phyloP scores from a whole-genome alignment of 2,888 invertebrate species.

The Rhamnusium bicolor region DNA sequence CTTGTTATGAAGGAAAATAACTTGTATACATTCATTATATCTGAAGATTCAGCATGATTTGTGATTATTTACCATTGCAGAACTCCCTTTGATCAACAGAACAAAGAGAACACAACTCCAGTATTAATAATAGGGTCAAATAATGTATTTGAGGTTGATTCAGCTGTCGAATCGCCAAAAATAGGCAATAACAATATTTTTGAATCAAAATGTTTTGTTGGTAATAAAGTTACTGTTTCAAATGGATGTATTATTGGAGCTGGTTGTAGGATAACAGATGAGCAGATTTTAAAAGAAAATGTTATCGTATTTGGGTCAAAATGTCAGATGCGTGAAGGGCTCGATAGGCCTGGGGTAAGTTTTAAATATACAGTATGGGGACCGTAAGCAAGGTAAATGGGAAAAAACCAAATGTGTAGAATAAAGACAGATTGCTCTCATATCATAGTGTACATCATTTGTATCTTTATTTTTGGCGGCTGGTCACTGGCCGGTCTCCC shows the following conservation, averaged over 20 bases:
- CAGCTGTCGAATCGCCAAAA: slow-evolving; percentile 84
- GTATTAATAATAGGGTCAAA: slow-evolving; percentile 91
- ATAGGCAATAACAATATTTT: slow-evolving; percentile 97
- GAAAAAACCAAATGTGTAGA: too few species aligned
- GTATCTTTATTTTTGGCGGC: too few species aligned
- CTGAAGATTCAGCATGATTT: background rate
- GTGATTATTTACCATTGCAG: slow-evolving; percentile 57
- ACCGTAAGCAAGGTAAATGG: too few species aligned
- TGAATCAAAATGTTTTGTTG: slow-evolving; percentile 92
- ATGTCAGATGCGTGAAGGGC: slow-evolving; percentile 87
- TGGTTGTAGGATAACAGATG: slow-evolving; percentile 83
- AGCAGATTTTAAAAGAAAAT: slow-evolving; percentile 87
- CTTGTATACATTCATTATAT: too few species aligned
- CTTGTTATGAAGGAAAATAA: too few species aligned
- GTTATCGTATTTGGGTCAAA: slow-evolving; percentile 91
- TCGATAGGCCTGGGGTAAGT: slow-evolving; percentile 88
- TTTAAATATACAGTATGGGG: too few species aligned
- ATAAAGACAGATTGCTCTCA: too few species aligned
- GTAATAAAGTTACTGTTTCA: slow-evolving; percentile 86
- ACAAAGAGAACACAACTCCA: slow-evolving; percentile 73
- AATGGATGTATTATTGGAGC: slow-evolving; percentile 96
- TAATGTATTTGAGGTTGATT: slow-evolving; percentile 97
- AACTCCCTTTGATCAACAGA: slow-evolving; percentile 69
- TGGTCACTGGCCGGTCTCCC: too few species aligned
- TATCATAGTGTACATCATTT: too few species aligned